Percentiles rank a stretch among this genome's conserved stretches.
Evolutionary conservation across 1,140 invertebrate genomes (phyloP).

Genomic region (Apolygus lucorum): DNA sequence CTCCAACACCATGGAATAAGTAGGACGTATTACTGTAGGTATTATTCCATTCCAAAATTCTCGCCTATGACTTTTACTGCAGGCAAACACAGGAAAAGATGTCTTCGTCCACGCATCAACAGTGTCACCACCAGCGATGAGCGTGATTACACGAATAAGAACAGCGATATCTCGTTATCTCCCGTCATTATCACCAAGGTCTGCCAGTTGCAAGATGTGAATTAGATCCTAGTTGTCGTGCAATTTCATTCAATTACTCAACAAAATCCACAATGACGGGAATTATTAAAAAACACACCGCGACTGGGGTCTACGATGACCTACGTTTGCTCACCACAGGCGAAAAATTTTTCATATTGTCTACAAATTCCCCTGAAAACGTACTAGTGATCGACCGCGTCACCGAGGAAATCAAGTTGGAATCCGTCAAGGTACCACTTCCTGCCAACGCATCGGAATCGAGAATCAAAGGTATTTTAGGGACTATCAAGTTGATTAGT

Average conservation of each 20-base stretch:
- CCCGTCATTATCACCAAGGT: too few species aligned
- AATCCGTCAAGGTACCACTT: slow-evolving; percentile 32
- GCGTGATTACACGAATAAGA: too few species aligned
- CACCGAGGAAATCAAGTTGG: slow-evolving; percentile 11
- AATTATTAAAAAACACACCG: not conserved
- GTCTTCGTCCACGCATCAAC: too few species aligned
- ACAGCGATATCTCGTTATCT: too few species aligned
- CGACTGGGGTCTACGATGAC: not conserved
- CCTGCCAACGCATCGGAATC: slow-evolving; percentile 53
- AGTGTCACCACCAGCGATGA: too few species aligned
- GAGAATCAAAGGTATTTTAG: slow-evolving; percentile 81
- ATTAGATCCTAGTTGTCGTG: not conserved
- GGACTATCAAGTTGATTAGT: slow-evolving; percentile 73
- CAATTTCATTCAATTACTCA: not conserved
- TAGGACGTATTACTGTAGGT: too few species aligned
- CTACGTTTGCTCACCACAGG: not conserved
- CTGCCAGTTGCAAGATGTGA: not conserved
- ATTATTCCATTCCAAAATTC: too few species aligned
- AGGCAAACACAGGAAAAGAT: too few species aligned
- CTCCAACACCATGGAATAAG: too few species aligned
- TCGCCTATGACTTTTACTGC: too few species aligned
- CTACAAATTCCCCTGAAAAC: not conserved
- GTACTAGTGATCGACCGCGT: slow-evolving; percentile 23
- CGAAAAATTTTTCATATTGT: slow-evolving; percentile 20
- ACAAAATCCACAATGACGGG: not conserved